phyloP scores from a whole-genome alignment of 2,797 vertebrate species.

The Spea hammondii region DNA sequence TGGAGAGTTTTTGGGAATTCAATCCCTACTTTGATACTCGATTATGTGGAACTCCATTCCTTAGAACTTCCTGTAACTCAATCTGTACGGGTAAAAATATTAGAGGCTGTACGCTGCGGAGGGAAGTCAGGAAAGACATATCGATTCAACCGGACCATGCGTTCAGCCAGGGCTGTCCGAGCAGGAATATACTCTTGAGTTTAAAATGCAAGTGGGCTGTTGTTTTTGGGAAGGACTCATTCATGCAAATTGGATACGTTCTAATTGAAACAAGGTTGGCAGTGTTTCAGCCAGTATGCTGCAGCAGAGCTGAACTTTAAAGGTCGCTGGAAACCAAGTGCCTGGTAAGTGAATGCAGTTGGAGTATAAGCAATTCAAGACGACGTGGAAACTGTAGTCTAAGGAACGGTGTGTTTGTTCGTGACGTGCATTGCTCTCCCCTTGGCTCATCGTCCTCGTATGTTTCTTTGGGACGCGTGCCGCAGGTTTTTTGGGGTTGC shows the following conservation, averaged over 20 bases:
- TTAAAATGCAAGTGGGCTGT: slow-evolving; percentile 66
- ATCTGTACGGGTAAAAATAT: slow-evolving; percentile 93
- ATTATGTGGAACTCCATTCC: slow-evolving; percentile 79
- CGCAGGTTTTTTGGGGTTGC: slow-evolving; percentile 77
- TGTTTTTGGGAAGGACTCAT: slow-evolving; percentile 64
- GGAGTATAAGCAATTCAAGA: slow-evolving; percentile 67
- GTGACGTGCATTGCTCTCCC: slow-evolving; percentile 69
- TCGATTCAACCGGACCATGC: slow-evolving; percentile 65
- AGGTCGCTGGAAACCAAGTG: slow-evolving; percentile 62
- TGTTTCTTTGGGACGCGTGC: slow-evolving; percentile 59
- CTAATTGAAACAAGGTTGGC: slow-evolving; percentile 68
- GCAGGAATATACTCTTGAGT: slow-evolving; percentile 66
- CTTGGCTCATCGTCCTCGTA: slow-evolving; percentile 66
- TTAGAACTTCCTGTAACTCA: slow-evolving; percentile 94
- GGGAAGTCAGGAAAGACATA: slow-evolving; percentile 72
- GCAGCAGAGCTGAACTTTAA: slow-evolving; percentile 64
- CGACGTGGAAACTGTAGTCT: slow-evolving; percentile 66
- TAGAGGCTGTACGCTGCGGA: slow-evolving; percentile 76
- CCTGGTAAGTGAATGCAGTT: slow-evolving; percentile 67
- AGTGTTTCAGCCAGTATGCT: slow-evolving; percentile 65
- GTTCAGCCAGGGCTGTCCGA: slow-evolving; percentile 69
- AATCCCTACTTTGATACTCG: slow-evolving; percentile 75
- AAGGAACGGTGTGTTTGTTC: slow-evolving; percentile 66
- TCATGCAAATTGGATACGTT: slow-evolving; percentile 69
- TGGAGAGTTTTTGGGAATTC: slow-evolving; percentile 71